Base-by-base conservation (phyloP, 2,888 invertebrate genomes). In the Lydus trimaculatus region DNA sequence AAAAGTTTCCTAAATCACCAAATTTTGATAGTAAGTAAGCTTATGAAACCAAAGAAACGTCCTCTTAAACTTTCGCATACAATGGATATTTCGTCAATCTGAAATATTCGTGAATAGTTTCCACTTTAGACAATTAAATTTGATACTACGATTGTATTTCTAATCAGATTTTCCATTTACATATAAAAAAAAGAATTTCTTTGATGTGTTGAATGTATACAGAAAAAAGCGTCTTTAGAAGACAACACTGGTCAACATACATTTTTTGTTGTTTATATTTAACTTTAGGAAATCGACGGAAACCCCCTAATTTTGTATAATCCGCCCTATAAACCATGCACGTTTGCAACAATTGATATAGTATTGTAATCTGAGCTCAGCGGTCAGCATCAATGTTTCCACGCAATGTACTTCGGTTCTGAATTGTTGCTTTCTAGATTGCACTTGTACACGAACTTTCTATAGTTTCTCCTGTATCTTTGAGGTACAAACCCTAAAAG, bases 351-450 rank as follows among this genome's bases (percentile, higher is more conserved):
- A 83, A 83, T 82, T 82, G 82, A 82, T 83, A 83, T 82, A 81
- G 77, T 80, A 79, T 81, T 81, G 82, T 83, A 83, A 83, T 84
- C 83, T 83, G 76, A 80, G 81, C 81, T 81, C 79, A 79, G 82
- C 82, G 84, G 84, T 84, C 84, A 84, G 80, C 84, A 83, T 84
- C 82, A 83, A 83, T 83, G 84, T 84, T 84, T 84, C 81, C 81
- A 80, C 79, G 81, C 84, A 81, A 84, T 84, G 80, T 84, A 84
- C 79, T 82, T 78, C 78, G 80, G 80, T 78, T 78, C 80, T 79
- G 76, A 81, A 81, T 81, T 82, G 81, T 80, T 80, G 80, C 80
- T 80, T 80, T 77, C 79, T 80, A 80, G 81, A 80, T 81, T 82
- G 80, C 80, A 79, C 75, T 75, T 76, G 75, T 52, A 56, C 25